Conservation (phyloP, 2,797 vertebrate species). For the Nothura maculosa region DNA sequence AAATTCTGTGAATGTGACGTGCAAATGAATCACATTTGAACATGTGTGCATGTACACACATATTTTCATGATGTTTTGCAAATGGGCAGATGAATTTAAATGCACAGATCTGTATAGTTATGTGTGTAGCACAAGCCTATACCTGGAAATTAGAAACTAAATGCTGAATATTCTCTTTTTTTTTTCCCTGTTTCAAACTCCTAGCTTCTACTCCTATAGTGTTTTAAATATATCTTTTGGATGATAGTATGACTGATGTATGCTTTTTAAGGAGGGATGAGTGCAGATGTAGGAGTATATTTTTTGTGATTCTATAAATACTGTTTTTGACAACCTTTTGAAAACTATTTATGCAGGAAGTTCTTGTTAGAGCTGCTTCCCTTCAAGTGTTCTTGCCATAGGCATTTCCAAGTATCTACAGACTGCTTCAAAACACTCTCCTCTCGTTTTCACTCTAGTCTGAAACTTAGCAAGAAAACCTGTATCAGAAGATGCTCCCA, state of each 20-base stretch:
- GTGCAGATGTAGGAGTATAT: background rate
- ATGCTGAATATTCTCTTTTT: background rate
- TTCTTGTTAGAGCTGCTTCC: background rate
- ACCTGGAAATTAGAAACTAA: background rate
- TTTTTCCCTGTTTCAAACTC: background rate
- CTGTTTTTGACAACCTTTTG: background rate
- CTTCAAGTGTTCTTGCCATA: background rate
- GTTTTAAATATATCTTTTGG: background rate
- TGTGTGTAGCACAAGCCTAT: rapidly evolving
- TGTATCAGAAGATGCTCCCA: background rate
- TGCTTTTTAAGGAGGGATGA: background rate
- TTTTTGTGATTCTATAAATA: background rate
- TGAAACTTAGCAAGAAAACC: background rate
- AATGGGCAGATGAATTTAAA: background rate
- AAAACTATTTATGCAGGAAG: background rate
- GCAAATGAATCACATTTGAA: background rate
- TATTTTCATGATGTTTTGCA: background rate
- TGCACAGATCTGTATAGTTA: background rate
- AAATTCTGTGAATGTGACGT: rapidly evolving
- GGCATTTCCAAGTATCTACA: background rate
- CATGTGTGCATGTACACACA: background rate
- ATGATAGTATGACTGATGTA: background rate
- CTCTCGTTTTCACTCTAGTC: background rate
- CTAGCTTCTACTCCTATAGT: background rate
- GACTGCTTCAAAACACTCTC: background rate